Evolutionary conservation across 2,797 vertebrate genomes (phyloP), one percentile per base, ranked within the genome.

Genomic region (Aldrovandia affinis): DNA sequence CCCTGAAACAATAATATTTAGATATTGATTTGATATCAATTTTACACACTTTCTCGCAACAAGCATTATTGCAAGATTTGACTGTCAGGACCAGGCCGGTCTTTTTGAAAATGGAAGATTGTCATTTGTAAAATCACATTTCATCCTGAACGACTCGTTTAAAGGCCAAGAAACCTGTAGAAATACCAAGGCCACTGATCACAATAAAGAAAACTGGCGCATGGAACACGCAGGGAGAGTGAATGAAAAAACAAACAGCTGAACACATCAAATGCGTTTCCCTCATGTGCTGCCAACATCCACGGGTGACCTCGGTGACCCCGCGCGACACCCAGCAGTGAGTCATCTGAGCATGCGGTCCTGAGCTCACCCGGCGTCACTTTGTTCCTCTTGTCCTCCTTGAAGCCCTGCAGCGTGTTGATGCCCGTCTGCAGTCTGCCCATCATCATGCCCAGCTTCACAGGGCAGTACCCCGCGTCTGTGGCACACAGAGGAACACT

Each of bases 361-460:
- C 55, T 44, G 28, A 5, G 65, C 89, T 90, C 92, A 98, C 98
- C 98, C 93, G 97, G 98, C 86, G 96, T 97, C 20, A 98, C 95
- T 88, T 95, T 94, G 94, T 99, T 99, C 89, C 98, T 97, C 92
- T 99, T 99, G 93, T 99, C 98, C 91, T 99, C 98, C 89, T 98
- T 98, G 91, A 99, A 99, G 0, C 97, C 97, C 92, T 98, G 98
- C 82, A 99, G 93, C 0, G 96, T 96, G 90, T 99, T 99, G 63
- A 99, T 96, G 20, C 98, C 98, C 0, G 95, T 96, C 90, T 99
- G 98, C 85, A 99, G 96, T 78, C 98, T 95, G 80, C 96, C 97
- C 65, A 96, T 95, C 87, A 98, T 96, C 96, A 98, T 97, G 42
- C 97, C 98, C 86, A 99, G 92, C 88, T 96, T 97, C 47, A 98